Evolutionary conservation across 1,140 invertebrate species (phyloP).

Genomic region (Trichogramma pretiosum): DNA sequence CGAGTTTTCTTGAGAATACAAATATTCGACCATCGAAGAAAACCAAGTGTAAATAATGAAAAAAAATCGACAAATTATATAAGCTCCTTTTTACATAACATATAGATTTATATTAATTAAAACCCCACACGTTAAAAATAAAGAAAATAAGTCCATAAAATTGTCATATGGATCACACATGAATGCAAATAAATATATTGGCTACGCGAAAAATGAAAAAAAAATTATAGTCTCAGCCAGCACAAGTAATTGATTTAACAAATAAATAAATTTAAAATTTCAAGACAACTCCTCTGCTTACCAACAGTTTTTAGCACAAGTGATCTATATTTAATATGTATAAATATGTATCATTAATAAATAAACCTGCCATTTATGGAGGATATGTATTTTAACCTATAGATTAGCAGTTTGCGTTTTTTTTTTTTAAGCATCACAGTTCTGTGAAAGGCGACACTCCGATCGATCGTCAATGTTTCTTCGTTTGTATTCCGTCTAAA

Average conservation of each 20-base stretch:
- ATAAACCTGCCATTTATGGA: conserved; percentile 15
- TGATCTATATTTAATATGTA: too few relatives aligned
- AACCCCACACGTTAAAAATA: conserved; percentile 10
- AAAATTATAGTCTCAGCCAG: too few relatives aligned
- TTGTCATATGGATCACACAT: too few relatives aligned
- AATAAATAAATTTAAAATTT: conserved; percentile 17
- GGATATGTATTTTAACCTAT: conserved; percentile 19
- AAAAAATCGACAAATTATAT: too few relatives aligned
- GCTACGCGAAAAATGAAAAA: too few relatives aligned
- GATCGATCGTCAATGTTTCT: conserved; percentile 5
- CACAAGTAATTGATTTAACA: conserved; percentile 5
- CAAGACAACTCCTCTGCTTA: conserved; percentile 14
- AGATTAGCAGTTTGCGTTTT: conserved; percentile 10
- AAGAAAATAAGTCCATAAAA: conserved; percentile 9
- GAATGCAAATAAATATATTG: too few relatives aligned
- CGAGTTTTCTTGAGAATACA: too few relatives aligned
- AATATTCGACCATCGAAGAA: too few relatives aligned
- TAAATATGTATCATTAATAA: too few relatives aligned
- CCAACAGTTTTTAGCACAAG: conserved; percentile 8
- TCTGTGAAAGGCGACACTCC: conserved; percentile 16
- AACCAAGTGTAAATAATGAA: too few relatives aligned
- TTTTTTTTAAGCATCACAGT: conserved; percentile 17
- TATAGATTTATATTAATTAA: conserved; percentile 9
- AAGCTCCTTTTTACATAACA: too few relatives aligned
- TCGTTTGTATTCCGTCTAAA: too few relatives aligned